Base-by-base conservation (phyloP, 2,113 vertebrate species). In the Bolborhynchus lineola region DNA sequence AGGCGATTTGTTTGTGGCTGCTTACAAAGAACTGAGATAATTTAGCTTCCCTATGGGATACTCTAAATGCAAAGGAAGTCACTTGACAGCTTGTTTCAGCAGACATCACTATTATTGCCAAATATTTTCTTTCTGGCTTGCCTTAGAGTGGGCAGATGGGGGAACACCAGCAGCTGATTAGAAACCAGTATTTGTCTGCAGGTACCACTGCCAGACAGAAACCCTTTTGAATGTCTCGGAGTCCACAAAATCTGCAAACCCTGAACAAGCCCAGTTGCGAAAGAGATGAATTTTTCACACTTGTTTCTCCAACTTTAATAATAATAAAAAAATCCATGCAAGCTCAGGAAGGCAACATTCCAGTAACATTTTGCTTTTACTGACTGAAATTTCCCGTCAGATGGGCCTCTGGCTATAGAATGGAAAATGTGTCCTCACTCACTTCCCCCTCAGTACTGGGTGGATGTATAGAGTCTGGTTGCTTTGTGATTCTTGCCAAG, bases 351-450 rank as follows among this genome's bases (percentile, higher is more conserved):
- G 93, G 94, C 92, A 87, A 35, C 84, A 29, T 92, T 97, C 96
- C 95, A 96, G 86, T 71, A 95, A 93, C 42, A 6, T 86, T 96
- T 74, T 57, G 88, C 92, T 94, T 94, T 82, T 44, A 52, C 67
- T 62, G 65, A 71, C 20, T 21, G 31, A 57, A 82, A 59, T 88
- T 97, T 98, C 96, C 92, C 88, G 90, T 91, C 92, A 81, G 86
- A 90, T 77, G 82, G 93, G 82, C 67, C 83, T 91, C 78, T 94
- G 94, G 84, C 82, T 92, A 33, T 41, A 33, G 86, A 47, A 74
- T 93, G 86, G 92, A 97, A 98, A 97, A 81, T 84, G 80, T 95
- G 77, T 96, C 92, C 93, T 97, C 95, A 96, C 63, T 95, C 53
- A 5, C 64, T 88, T 92, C 70, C 74, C 65, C 47, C 49, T 81